These are phyloP conservation scores for Eospalax fontanierii DNA, from an alignment of 2,797 vertebrate species.

Conservation along the genomic window DNA sequence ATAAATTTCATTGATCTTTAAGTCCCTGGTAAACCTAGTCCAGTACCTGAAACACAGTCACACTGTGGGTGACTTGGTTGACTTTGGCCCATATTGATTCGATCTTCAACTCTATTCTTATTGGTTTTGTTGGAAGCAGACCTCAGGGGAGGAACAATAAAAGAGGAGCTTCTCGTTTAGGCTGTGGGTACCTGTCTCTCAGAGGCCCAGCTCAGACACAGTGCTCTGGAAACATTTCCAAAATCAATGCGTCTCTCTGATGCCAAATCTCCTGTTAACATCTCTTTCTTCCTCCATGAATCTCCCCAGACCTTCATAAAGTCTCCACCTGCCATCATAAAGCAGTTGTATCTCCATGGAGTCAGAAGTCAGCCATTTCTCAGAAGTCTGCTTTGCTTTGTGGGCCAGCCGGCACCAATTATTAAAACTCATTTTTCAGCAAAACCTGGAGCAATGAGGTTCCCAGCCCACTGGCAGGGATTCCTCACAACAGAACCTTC, in stretches of 20 bases:
- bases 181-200: background rate
- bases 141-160: background rate
- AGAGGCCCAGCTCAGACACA: background rate
- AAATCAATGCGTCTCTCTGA: background rate
- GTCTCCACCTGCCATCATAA: constrained; percentile 57
- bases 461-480: constrained; percentile 73
- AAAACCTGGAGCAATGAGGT: constrained; percentile 73
- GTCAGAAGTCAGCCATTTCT: constrained; percentile 67
- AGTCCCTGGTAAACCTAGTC: background rate
- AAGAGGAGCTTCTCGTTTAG: background rate
- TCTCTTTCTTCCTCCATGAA: constrained; percentile 12
- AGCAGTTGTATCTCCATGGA: constrained; percentile 62
- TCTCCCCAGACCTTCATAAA: background rate
- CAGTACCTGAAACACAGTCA: background rate
- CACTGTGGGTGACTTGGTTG: fast-evolving
- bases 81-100: background rate
- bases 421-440: constrained; percentile 89
- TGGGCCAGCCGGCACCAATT: constrained; percentile 81
- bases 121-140: background rate
- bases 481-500: constrained; percentile 81
- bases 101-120: background rate
- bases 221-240: background rate
- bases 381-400: constrained; percentile 70
- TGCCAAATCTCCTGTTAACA: constrained; percentile 54
- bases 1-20: background rate